Evolutionary conservation across 1,140 invertebrate species (phyloP).

Genomic region (Aculops lycopersici): DNA sequence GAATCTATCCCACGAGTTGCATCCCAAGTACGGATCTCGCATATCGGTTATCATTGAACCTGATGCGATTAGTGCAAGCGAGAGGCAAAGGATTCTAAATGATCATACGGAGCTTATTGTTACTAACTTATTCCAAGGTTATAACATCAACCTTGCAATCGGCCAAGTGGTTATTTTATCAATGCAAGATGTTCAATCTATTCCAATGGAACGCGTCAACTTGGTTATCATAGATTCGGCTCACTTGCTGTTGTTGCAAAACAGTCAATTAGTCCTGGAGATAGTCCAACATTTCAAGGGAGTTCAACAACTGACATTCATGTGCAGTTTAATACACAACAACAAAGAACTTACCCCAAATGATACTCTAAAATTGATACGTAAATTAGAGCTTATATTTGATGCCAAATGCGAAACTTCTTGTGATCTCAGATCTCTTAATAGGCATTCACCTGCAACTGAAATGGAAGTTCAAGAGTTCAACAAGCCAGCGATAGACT

Average conservation of each 20-base stretch:
- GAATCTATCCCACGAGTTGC: neutral
- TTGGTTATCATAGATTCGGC: neutral
- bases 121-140: neutral
- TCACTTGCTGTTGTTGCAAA: neutral
- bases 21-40: neutral
- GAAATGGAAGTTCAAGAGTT: too few species aligned
- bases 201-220: neutral
- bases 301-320: neutral
- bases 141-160: neutral
- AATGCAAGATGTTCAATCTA: neutral
- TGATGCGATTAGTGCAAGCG: neutral
- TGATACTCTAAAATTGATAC: neutral
- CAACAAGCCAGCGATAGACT: too few species aligned
- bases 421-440: neutral
- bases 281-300: neutral
- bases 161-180: neutral
- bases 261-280: neutral
- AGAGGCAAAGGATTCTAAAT: neutral
- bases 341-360: neutral
- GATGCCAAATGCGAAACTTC: neutral
- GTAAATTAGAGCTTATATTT: neutral
- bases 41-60: neutral
- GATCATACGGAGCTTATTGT: neutral
- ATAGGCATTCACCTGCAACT: too few species aligned
- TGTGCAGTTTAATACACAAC: neutral